Evolutionary conservation across 2,797 vertebrate genomes (phyloP), one percentile per base, ranked within the genome.

Genomic region (Pogoniulus pusillus): DNA sequence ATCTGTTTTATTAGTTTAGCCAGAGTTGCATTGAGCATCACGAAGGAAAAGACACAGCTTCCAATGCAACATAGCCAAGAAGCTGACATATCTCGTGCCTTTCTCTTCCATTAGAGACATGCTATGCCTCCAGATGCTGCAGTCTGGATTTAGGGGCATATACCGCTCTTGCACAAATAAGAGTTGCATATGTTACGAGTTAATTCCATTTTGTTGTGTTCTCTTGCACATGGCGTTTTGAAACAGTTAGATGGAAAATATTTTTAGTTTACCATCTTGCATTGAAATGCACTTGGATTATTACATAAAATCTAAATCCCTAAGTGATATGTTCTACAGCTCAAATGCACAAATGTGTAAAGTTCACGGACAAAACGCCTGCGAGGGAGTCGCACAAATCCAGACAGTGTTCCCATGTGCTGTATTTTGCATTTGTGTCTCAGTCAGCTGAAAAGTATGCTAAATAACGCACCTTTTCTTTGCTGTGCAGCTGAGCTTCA

Each of bases 211-310:
- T 95, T 92, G 87, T 96, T 95, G 91, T 93, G 87, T 82, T 91
- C 89, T 92, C 55, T 91, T 93, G 93, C 94, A 94, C 92, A 89
- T 94, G 88, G 80, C 12, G 7, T 88, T 93, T 93, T 96, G 92
- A 96, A 96, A 95, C 93, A 85, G 86, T 94, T 94, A 95, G 89
- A 94, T 18, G 89, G 87, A 96, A 96, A 93, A 86, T 94, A 96
- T 89, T 94, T 94, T 94, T 90, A 87, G 66, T 90, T 95, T 95
- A 72, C 72, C 91, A 91, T 94, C 93, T 93, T 89, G 90, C 69
- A 95, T 85, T 88, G 88, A 96, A 96, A 91, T 93, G 90, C 73
- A 49, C 72, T 92, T 88, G 76, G 74, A 81, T 93, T 94, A 86
- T 93, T 92, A 92, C 93, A 87, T 79, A 85, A 83, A 92, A 93